These are phyloP conservation scores for Nipponacmea schrenckii DNA, from an alignment of 2,888 invertebrate genomes.

Conservation along the genomic window DNA sequence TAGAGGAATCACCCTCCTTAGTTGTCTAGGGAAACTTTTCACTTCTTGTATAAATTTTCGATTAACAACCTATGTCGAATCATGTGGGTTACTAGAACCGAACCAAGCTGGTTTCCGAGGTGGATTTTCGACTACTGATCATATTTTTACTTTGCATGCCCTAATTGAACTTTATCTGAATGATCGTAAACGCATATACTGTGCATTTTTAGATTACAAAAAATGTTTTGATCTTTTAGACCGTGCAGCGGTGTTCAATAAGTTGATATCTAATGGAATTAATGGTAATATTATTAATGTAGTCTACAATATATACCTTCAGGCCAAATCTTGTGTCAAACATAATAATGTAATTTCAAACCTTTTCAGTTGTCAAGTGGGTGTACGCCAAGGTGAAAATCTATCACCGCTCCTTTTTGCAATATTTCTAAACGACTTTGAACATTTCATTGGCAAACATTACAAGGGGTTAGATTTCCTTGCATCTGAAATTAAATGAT, in stretches of 20 bases:
- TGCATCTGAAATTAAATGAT: too few species aligned
- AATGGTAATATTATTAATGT: slow-evolving; percentile 6
- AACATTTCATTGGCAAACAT: background rate
- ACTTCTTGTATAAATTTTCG: background rate
- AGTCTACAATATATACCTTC: background rate
- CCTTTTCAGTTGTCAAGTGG: background rate
- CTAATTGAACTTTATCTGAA: slow-evolving; percentile 8
- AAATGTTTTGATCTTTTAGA: slow-evolving; percentile 13
- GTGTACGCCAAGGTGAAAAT: background rate
- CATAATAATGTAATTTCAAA: background rate
- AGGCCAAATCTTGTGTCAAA: background rate
- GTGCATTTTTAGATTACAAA: slow-evolving; percentile 6
- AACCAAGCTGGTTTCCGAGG: slow-evolving; percentile 1
- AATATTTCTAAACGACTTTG: too few species aligned
- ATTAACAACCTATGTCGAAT: background rate
- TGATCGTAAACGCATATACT: slow-evolving; percentile 10
- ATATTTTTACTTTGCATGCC: slow-evolving; percentile 11
- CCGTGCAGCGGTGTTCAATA: slow-evolving; percentile 15
- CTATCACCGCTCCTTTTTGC: too few species aligned
- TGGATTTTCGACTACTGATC: slow-evolving; percentile 8
- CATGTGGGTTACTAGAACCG: background rate
- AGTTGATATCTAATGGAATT: background rate
- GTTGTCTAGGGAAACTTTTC: background rate
- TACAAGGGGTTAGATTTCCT: too few species aligned
- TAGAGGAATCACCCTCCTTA: slow-evolving; percentile 19